Conservation (phyloP, 92 coral and sea anemone genomes). For the Isaurus tuberculatus region DNA sequence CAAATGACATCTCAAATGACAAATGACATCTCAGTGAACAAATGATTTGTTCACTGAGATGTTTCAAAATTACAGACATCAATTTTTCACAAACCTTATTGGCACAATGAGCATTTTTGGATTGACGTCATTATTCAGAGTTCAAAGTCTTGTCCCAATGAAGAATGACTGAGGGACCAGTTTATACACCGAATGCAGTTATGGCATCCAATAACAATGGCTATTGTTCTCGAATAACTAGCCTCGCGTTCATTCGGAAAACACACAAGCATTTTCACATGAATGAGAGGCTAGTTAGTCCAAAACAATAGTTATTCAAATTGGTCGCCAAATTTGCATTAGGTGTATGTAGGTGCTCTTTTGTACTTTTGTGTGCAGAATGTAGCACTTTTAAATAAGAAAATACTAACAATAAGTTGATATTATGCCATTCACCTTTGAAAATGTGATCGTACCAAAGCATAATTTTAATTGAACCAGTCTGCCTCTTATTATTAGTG, state of each 20-base stretch:
- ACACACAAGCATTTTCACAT: slow-evolving; percentile 1
- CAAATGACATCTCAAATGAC: too few relatives aligned
- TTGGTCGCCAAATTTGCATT: background rate
- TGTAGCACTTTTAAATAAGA: background rate
- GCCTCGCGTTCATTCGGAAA: background rate
- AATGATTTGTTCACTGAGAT: background rate
- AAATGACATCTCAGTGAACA: background rate
- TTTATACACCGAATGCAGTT: slow-evolving; percentile 1
- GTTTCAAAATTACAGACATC: background rate
- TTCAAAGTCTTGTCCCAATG: slow-evolving; percentile 3
- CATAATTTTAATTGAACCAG: background rate
- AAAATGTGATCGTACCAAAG: background rate
- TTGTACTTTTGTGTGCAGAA: background rate
- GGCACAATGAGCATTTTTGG: background rate
- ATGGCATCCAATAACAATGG: background rate
- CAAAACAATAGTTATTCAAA: slow-evolving; percentile 4
- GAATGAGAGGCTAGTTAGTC: slow-evolving; percentile 12
- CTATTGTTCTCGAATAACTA: background rate
- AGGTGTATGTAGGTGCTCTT: slow-evolving; percentile 1
- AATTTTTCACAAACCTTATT: background rate
- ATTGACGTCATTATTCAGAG: background rate
- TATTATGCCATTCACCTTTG: background rate
- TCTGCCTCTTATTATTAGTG: background rate
- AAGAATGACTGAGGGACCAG: slow-evolving; percentile 8
- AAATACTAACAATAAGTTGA: background rate